Base-by-base conservation (phyloP, 2,888 invertebrate species). In the Coleophora deauratella region DNA sequence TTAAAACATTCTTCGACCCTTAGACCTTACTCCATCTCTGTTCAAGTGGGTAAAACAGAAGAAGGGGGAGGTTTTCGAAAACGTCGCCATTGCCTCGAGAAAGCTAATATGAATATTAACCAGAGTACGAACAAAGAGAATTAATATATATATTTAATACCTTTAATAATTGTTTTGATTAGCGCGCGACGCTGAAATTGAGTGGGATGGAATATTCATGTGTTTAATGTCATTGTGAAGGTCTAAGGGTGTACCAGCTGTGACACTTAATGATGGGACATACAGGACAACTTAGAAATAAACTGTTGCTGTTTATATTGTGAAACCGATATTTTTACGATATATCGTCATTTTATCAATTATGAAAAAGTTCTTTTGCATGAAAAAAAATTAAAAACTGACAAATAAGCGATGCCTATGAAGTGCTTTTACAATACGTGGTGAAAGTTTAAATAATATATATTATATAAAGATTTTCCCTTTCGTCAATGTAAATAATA, bases 181-280 rank as follows among this genome's bases (percentile, higher is more conserved):
- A 61, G 45, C 52, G 57, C 55, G 45, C 54, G 57, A 51, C 59
- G 57, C 50, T 58, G 57, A 64, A 66, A 69, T 72, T 70, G 69
- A 70, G 70, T 66, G 68, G 59, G 55, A 51, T 55, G 48, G 55
- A 60, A 59, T 62, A 66, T 70, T 66, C 59, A 66, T 61, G 27
- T 32, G 14, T 36, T 37, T 35, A 36, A 37, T 43, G 41, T 39
- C 35, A 33, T 34, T 43, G 39, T 41, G 27, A 15, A 32, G 10
- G 31, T 15, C 21, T 21, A 21, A 6, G 21, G 21, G 6, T 21
- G 21, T 21, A 21, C 21, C 21, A 21, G 12, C 33, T 33, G 6
- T 12, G 9, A 13, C 12, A 9, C 11, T 11, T 33, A 3, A 6
- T 33, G 33, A 33, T 33, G 13, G 11, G 13, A 13, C 4, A 12